phyloP scores from a whole-genome alignment of 2,113 vertebrate genomes.

The Microtus pennsylvanicus region DNA sequence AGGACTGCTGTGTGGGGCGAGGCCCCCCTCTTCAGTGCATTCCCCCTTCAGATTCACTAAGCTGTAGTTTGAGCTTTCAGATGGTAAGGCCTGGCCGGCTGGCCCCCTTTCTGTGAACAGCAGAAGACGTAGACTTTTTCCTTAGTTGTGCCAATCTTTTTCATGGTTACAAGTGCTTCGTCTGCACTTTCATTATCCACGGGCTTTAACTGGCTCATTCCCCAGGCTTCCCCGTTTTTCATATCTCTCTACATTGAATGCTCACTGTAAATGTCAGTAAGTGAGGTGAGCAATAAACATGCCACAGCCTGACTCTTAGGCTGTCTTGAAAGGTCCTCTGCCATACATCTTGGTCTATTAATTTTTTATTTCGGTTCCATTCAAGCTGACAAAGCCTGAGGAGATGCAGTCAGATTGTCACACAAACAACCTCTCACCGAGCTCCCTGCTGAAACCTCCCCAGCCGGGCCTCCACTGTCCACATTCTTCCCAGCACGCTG shows the following conservation, averaged over 20 bases:
- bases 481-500: neutral
- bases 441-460: neutral
- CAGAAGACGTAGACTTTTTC: no score
- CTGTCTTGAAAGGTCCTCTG: neutral
- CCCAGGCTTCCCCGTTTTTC: neutral
- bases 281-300: neutral
- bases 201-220: neutral
- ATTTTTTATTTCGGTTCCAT: neutral
- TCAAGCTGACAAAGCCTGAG: neutral
- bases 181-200: neutral
- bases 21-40: neutral
- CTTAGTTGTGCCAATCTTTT: neutral
- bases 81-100: fast-evolving
- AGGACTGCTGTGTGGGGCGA: neutral
- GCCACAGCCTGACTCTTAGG: neutral
- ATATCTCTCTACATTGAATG: neutral
- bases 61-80: neutral
- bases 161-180: neutral
- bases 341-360: neutral
- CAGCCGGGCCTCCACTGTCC: no score
- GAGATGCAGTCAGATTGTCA: neutral
- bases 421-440: neutral
- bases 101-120: neutral
- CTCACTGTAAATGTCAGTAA: neutral
- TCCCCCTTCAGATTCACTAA: neutral